Base-by-base conservation (phyloP, 2,113 vertebrate genomes). In the Lonchura striata region DNA sequence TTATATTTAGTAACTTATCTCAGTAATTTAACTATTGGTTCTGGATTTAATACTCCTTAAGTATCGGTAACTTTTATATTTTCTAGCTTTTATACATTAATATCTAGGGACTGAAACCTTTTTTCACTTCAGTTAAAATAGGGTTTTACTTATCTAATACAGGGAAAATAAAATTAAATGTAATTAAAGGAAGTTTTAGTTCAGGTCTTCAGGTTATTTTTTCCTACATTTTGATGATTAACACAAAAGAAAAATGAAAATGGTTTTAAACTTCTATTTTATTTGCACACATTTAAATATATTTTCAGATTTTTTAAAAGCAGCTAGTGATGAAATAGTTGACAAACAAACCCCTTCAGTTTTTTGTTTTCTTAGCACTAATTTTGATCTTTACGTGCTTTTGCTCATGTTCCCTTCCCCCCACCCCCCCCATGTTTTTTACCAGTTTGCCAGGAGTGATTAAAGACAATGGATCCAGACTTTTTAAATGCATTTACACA, bases 381-480 rank as follows among this genome's bases (percentile, higher is more conserved):
- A 46, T 53, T 92, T 65, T 83, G 60, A 27, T 66, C 35, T 71
- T 69, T 44, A 44, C 2, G 0, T 61, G 9, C 11, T 28, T 46
- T 69, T 60, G 27, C 17, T 86, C 8, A 16, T 39, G 3, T 53
- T 70, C 22, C 17, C 49, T 75, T 52, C 8, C 4, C 7, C 7
- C 0, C 24, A 3, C 49, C 8, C 4, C 7, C 7, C 0, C 24
- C 3, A 3, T 56, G 7, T 76, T 74, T 81, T 87, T 80, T 69
- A 28, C 47, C 27, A 47, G 17, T 41, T 94, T 81, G 49, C 37
- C 68, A 92, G 92, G 61, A 68, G 87, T n/a, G 20, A 82, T n/a
- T 74, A 52, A 78, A 94, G 46, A 33, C 42, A 24, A 98, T 98
- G 97, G 97, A 98, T n/a, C 35, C 82, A 2, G 93, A 94, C 19